These are phyloP conservation scores for Arctia plantaginis DNA, from an alignment of 2,888 invertebrate species.

Conservation along the genomic window DNA sequence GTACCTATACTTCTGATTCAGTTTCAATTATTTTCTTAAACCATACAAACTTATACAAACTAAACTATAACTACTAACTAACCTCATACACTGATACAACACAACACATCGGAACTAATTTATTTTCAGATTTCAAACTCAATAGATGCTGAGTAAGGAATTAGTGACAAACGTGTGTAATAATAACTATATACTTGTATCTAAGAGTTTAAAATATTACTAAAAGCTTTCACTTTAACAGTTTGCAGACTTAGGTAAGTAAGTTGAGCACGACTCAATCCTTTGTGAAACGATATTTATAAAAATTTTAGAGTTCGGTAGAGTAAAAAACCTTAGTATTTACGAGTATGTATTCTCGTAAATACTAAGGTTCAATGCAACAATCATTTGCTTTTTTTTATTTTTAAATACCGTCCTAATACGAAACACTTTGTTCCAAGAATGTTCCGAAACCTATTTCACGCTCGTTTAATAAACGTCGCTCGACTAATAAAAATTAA, in stretches of 20 bases:
- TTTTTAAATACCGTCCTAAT: constrained; percentile 4
- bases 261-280: not conserved
- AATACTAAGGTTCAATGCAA: not conserved
- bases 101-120: too few relatives aligned
- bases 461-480: constrained; percentile 51
- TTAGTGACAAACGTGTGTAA: not conserved
- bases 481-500: constrained; percentile 65
- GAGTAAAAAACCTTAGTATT: not conserved
- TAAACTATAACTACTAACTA: too few relatives aligned
- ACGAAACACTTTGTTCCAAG: constrained; percentile 30
- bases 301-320: too few relatives aligned
- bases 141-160: not conserved
- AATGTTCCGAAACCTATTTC: constrained; percentile 38
- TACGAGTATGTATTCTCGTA: too few relatives aligned
- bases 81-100: too few relatives aligned
- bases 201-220: not conserved
- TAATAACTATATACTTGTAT: not conserved
- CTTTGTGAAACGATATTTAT: not conserved
- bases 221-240: not conserved
- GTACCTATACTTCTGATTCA: not conserved
- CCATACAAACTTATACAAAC: too few relatives aligned
- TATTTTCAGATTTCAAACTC: not conserved
- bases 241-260: not conserved
- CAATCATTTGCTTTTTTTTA: not conserved
- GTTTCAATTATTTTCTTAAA: not conserved